Conservation (phyloP, 2,797 vertebrate species). For the Microctenopoma stevenorrisi region DNA sequence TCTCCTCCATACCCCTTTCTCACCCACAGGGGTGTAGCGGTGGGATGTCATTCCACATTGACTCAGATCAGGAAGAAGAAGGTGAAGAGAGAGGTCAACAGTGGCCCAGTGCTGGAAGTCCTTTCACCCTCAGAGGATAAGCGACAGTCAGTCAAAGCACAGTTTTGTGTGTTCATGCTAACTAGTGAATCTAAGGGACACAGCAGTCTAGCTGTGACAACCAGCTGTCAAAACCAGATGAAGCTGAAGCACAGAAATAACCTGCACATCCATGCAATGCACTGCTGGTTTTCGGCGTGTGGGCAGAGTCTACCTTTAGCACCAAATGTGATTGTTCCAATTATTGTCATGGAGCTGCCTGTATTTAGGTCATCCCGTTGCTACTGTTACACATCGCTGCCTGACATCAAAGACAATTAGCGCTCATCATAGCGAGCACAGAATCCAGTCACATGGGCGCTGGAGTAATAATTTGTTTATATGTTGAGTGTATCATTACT, state of each 20-base stretch:
- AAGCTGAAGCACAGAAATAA: conserved; percentile 23
- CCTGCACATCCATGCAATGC: not conserved
- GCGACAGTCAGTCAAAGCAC: not conserved
- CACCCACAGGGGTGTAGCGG: not conserved
- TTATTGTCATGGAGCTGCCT: conserved; percentile 36
- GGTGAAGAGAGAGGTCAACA: conserved; percentile 19
- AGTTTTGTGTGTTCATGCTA: not conserved
- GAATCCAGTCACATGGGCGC: conserved; percentile 10
- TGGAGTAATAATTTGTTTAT: conserved; percentile 26
- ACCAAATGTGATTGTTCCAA: conserved; percentile 25
- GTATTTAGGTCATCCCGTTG: conserved; percentile 29
- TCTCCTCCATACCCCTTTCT: not conserved
- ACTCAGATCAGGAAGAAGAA: conserved; percentile 1
- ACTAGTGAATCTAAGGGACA: conserved; percentile 23
- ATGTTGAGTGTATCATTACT: conserved; percentile 16
- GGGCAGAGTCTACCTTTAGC: conserved; percentile 8
- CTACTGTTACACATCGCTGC: conserved; percentile 7
- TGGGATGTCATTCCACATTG: not conserved
- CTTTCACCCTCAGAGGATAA: conserved; percentile 1
- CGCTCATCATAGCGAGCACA: conserved; percentile 4
- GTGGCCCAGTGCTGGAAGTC: conserved; percentile 5
- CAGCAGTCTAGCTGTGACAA: conserved; percentile 1
- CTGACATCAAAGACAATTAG: conserved; percentile 34
- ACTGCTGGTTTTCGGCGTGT: conserved; percentile 5
- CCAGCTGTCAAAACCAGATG: conserved; percentile 5